phyloP scores from a whole-genome alignment of 2,113 vertebrate genomes.

The Progne subis region DNA sequence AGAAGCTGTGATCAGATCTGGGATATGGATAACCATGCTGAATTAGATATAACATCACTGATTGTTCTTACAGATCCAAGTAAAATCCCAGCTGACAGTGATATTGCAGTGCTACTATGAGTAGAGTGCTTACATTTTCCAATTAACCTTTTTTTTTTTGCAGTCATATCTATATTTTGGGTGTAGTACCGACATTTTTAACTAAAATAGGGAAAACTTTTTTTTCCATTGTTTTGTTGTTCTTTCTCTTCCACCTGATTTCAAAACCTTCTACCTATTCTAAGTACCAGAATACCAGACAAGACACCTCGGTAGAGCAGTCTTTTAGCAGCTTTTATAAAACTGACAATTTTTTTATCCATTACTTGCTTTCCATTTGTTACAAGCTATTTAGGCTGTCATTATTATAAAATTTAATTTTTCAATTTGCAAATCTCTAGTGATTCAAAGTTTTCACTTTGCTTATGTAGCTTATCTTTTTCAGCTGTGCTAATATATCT shows the following conservation, averaged over 20 bases:
- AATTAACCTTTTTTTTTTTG: conserved; percentile 28
- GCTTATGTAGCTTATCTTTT: neutral
- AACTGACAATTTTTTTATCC: neutral
- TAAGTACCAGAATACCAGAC: neutral
- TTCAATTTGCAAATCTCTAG: neutral
- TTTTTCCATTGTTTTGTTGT: neutral
- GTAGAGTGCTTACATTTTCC: neutral
- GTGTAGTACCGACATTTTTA: neutral
- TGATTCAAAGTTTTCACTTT: neutral
- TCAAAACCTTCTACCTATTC: conserved; percentile 26
- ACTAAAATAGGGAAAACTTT: neutral
- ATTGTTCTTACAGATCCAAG: neutral
- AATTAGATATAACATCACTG: conserved; percentile 42
- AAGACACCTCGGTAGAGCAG: neutral
- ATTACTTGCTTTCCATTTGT: neutral
- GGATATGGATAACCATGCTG: conserved; percentile 18
- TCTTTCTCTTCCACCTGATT: conserved; percentile 30
- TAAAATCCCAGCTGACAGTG: neutral
- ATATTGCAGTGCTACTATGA: neutral
- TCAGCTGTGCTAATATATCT: neutral
- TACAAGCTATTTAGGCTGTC: neutral
- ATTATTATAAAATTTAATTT: neutral
- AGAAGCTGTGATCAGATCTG: conserved; percentile 41
- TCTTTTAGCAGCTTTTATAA: neutral
- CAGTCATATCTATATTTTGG: neutral